These are phyloP conservation scores for Chalcosyrphus nemorum DNA, from an alignment of 2,888 invertebrate genomes.

Conservation along the genomic window DNA sequence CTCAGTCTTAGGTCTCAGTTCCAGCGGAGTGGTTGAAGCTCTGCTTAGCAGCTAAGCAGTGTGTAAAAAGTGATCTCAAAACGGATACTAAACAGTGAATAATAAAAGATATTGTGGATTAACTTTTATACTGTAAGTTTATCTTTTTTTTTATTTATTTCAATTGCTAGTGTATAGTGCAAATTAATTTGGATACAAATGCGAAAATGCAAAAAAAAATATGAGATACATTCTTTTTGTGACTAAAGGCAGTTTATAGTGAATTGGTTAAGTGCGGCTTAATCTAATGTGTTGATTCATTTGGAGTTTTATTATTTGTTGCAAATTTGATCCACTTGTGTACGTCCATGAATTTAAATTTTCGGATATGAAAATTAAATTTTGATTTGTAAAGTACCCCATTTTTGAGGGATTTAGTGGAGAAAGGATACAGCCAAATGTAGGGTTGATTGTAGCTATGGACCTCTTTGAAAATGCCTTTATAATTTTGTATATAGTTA, in stretches of 20 bases:
- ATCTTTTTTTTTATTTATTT: background rate
- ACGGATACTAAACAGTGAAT: background rate
- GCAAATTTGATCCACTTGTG: too few relatives aligned
- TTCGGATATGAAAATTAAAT: too few relatives aligned
- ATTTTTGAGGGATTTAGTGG: too few relatives aligned
- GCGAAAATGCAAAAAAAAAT: too few relatives aligned
- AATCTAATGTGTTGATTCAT: background rate
- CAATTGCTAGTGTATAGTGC: background rate
- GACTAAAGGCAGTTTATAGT: background rate
- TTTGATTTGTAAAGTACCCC: too few relatives aligned
- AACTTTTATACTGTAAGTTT: constrained; percentile 28
- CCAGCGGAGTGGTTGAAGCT: constrained; percentile 48
- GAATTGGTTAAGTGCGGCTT: background rate
- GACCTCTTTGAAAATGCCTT: too few relatives aligned
- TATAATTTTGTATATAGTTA: too few relatives aligned
- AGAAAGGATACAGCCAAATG: too few relatives aligned
- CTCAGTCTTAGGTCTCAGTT: constrained; percentile 53
- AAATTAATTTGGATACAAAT: background rate
- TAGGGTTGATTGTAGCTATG: too few relatives aligned
- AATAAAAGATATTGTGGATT: constrained; percentile 12
- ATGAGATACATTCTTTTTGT: background rate
- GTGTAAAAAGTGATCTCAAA: constrained; percentile 8
- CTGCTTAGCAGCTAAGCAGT: constrained; percentile 2
- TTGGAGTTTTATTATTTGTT: background rate
- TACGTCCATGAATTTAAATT: too few relatives aligned